Base-by-base conservation (phyloP, 2,113 vertebrate species). In the Pomatostomus ruficeps region DNA sequence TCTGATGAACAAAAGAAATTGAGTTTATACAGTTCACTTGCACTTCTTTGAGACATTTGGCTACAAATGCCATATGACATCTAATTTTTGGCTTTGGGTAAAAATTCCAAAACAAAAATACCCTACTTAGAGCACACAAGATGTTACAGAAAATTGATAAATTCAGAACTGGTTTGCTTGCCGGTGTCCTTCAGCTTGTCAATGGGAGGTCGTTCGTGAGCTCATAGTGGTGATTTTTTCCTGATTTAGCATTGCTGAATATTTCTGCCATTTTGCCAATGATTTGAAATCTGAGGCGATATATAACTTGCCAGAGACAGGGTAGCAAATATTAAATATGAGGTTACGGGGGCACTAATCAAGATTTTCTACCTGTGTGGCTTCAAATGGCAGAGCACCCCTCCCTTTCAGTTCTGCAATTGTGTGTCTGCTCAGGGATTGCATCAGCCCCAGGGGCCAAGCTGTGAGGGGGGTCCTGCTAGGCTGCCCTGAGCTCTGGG, bases 151-250 rank as follows among this genome's bases (percentile, higher is more conserved):
- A 76, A 68, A 80, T 12, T 2, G 35, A n/a, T 36, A 31, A 29
- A 63, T 46, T 76, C 73, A 46, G n/a, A 73, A 59, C 9, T 55
- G 22, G 2, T 78, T 51, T 75, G 5, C 6, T 71, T 85, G 52
- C 67, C 58, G 81, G 13, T 35, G 65, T 49, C 33, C 7, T 18
- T 51, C 73, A 63, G 18, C 43, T 28, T 58, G 24, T 62, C 63
- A 52, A 2, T 36, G 33, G 51, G 61, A 82, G 57, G 42, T 43
- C 0, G 0, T 31, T 77, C 2, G 1, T 65, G 75, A 48, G 33
- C 33, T 51, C 3, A 1, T 24, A n/a, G 31, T 6, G 2, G 51
- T 36, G 11, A 7, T 23, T 59, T 23, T 85, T 70, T 51, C 49
- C 55, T 43, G 42, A 46, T 61, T 88, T 45, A 45, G 11, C 2